Conservation (phyloP, 2,113 vertebrate species). For the Ursus arctos region DNA sequence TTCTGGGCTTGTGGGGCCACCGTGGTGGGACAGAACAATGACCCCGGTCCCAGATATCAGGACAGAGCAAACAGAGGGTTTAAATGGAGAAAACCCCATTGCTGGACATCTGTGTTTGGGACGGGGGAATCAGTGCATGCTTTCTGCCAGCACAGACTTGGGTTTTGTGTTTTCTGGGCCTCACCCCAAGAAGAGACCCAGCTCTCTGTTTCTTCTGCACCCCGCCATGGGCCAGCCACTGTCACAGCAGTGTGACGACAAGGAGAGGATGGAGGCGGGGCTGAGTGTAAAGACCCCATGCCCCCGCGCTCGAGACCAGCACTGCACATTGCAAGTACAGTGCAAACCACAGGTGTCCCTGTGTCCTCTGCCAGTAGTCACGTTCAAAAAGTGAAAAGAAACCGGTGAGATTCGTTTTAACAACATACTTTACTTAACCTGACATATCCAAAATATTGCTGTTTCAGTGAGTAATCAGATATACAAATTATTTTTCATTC, state of each 20-base stretch:
- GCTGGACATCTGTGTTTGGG: background rate
- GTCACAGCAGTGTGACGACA: background rate
- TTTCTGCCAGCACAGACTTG: background rate
- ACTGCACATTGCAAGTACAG: fast-evolving
- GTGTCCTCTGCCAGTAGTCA: background rate
- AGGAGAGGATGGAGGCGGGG: fast-evolving
- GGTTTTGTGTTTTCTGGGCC: background rate
- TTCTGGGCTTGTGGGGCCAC: background rate
- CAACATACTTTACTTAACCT: background rate
- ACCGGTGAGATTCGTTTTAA: background rate
- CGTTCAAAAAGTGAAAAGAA: background rate
- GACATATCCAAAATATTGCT: background rate
- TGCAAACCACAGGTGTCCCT: fast-evolving
- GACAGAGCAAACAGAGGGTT: background rate
- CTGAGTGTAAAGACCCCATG: fast-evolving
- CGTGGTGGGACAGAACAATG: fast-evolving
- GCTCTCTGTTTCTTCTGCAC: no score
- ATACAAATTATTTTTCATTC: background rate
- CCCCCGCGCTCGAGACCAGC: fast-evolving
- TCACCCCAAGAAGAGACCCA: background rate
- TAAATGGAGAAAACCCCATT: no score
- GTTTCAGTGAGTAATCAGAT: background rate
- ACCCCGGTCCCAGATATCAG: background rate
- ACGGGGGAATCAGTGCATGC: fast-evolving
- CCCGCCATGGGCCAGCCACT: fast-evolving